Evolutionary conservation across 2,888 invertebrate genomes (phyloP), one percentile per base, ranked within the genome.

Genomic region (Priocnemis perturbator): DNA sequence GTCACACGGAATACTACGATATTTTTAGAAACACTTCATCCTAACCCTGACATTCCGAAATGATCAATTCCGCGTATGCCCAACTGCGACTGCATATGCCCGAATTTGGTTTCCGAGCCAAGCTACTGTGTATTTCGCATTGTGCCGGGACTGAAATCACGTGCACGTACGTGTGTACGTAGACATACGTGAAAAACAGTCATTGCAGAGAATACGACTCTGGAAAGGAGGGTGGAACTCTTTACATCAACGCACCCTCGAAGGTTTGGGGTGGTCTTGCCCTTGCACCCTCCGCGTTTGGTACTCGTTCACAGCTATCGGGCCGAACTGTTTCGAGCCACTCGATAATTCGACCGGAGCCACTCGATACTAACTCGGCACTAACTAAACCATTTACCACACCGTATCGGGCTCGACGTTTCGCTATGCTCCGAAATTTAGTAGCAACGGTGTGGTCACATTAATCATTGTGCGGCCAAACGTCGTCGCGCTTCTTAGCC

Each of bases 191-290:
- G 50, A 26, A 62, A 11, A 9, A 9, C 37, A 37, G 57, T 71
- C 65, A 60, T 52, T 60, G 59, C 59, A 62, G 66, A 58, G 73
- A 65, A 75, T 75, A 67, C 67, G 65, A 68, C 63, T 69, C 72
- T 61, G 59, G 68, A 72, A 57, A 64, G 64, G 67, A 63, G 64
- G 69, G 74, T 70, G 63, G 69, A 45, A 66, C 58, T 69, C 59
- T 67, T 57, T 65, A 67, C 69, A 74, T 73, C 74, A 73, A 70
- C 73, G 74, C 72, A 75, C 64, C 76, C 72, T 69, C 58, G 64
- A 73, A 76, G 76, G 74, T 69, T 76, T 62, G 67, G 61, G 60
- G 68, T 64, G 64, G 62, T 69, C 72, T 76, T 70, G 53, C 55
- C 72, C 64, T 73, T 74, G 71, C 71, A 64, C 64, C 70, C 72